Evolutionary conservation across 1,140 invertebrate genomes (phyloP), one percentile per base, ranked within the genome.

Genomic region (Lepeophtheirus salmonis): DNA sequence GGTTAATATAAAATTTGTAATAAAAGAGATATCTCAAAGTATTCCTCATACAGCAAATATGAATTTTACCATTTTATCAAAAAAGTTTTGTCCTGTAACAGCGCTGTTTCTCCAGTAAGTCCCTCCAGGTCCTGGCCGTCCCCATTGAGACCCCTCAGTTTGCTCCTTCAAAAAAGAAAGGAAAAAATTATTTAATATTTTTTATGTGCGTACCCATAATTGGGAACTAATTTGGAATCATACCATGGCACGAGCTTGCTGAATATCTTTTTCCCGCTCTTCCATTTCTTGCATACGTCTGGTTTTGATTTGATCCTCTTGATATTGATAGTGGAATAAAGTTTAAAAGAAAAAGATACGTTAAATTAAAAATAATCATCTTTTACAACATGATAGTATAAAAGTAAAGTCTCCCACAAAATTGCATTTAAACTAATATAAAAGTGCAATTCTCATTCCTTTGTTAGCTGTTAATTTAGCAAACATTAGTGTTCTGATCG

Each of bases 41-140:
- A n/a, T n/a, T n/a, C n/a, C n/a, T n/a, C n/a, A 61, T 30, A 41
- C 30, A 41, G n/a, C 6, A 41, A 10, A 10, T 41, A 41, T 41
- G 30, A 3, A 50, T 12, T 50, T 48, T 41, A 54, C 59, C 61
- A 62, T 55, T 63, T 61, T 63, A 24, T 52, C 58, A 30, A 61
- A 61, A 48, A 61, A 61, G 4, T 48, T 48, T 61, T 61, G 59
- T 14, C 59, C 59, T 1, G 59, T 61, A 1, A 61, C 17, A 2
- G 59, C 49, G 14, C 48, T 23, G 23, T 30, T 22, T 54, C 64
- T 54, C 61, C 64, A 64, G 24, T 55, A 51, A 22, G 62, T 51
- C 17, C 63, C 64, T 10, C 64, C 64, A 25, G 63, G 63, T 0
- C 64, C 64, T 13, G 64, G 62, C 56, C 63, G 63, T 6, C 63